phyloP scores from a whole-genome alignment of 1,140 invertebrate genomes.

The Eulimnadia texana region DNA sequence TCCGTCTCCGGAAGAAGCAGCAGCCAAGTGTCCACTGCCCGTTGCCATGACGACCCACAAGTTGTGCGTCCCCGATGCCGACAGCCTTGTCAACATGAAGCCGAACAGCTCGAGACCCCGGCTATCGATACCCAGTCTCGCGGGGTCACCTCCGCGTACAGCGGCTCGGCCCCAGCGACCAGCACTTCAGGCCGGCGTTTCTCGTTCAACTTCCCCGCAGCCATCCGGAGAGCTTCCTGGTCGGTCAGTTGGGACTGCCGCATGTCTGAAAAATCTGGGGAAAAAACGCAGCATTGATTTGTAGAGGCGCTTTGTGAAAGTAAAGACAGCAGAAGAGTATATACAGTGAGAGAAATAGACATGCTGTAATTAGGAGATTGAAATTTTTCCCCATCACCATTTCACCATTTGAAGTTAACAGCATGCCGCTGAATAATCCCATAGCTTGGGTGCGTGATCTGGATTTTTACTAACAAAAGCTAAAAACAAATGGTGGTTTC shows the following conservation, averaged over 20 bases:
- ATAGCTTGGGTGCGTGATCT: neutral
- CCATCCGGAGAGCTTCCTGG: slow-evolving; percentile 1
- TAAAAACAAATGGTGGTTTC: too few relatives aligned
- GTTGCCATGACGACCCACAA: neutral
- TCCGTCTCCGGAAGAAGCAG: neutral
- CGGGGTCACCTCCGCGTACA: neutral
- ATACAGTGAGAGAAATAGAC: too few relatives aligned
- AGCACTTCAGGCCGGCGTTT: neutral
- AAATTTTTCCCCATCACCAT: neutral
- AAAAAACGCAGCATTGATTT: too few relatives aligned
- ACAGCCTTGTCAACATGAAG: neutral
- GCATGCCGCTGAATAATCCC: neutral
- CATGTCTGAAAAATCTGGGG: neutral
- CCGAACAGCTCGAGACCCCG: neutral
- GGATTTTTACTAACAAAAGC: neutral
- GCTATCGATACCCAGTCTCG: neutral
- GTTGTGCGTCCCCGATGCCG: neutral
- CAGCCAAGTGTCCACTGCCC: too few relatives aligned
- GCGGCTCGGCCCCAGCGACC: neutral
- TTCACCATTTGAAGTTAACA: neutral
- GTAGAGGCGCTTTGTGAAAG: too few relatives aligned
- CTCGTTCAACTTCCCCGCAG: slow-evolving; percentile 2
- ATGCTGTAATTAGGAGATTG: too few relatives aligned
- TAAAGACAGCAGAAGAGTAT: too few relatives aligned
- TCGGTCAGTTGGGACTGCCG: slow-evolving; percentile 3